Evolutionary conservation across 92 coral and sea anemone species (phyloP), one percentile per base, ranked within the genome.

Genomic region (Phenganax stokvisi): DNA sequence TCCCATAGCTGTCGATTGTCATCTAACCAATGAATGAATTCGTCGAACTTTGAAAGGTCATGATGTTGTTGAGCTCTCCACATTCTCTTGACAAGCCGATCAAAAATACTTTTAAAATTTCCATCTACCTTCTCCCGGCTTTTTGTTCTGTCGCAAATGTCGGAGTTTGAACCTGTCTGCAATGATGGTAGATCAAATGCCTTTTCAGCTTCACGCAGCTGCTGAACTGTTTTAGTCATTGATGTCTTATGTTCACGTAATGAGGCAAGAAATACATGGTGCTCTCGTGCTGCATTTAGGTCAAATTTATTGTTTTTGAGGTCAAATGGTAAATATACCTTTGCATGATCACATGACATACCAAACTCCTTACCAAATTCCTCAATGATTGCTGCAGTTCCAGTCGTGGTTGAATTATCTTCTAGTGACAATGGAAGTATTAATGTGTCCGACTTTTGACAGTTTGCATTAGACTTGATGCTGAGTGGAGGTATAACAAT

Each of bases 341-440:
- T 64, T 0, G 82, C 72, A 63, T 88, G 86, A 8, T 73, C 60
- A 73, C 91, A 85, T 10, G 84, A 66, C 2, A 88, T 51, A 20
- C 77, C 66, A 77, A 85, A 85, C 52, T 85, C 91, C 56, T 88
- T 81, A 10, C 86, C 88, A 55, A 88, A 81, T 63, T 88, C 84
- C 62, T 88, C 91, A 17, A 85, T 11, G 20, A 88, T 85, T 10
- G 91, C 79, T 65, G 88, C 88, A 54, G 90, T 84, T 12, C 90
- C 88, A 0, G 82, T 66, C 8, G 75, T 69, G 47, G 88, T 85
- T 12, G 86, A 37, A 64, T 86, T 89, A 61, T 86, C 58, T 75
- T 89, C 89, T 8, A 89, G 67, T 4, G 87, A 86, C 28, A 89
- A 51, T 51, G 91, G 89, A 51, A 89, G 83, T 72, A 89, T 86